phyloP scores from a whole-genome alignment of 1,140 invertebrate genomes.

The Camponotus pennsylvanicus region DNA sequence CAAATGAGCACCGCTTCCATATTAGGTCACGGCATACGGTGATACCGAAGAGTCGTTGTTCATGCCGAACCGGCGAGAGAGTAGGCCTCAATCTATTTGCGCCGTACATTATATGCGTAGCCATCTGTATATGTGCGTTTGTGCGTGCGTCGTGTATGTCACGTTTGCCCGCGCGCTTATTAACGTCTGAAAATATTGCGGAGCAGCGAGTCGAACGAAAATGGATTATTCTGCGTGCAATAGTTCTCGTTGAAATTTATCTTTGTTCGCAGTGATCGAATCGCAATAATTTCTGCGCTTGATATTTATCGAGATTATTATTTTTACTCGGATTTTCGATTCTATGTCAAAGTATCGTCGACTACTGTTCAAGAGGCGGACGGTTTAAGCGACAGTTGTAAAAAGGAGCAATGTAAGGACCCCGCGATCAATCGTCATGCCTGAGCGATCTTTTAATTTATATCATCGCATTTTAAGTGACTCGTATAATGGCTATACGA shows the following conservation, averaged over 20 bases:
- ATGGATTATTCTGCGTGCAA: slow-evolving; percentile 29
- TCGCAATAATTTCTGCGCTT: not conserved
- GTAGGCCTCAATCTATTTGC: slow-evolving; percentile 66
- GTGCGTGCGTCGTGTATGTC: not conserved
- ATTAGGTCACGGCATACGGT: slow-evolving; percentile 73
- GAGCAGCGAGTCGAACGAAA: slow-evolving; percentile 8
- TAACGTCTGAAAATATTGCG: slow-evolving; percentile 56
- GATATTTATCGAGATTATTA: not conserved
- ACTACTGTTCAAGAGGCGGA: not conserved
- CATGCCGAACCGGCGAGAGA: slow-evolving; percentile 50
- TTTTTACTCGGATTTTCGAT: not conserved
- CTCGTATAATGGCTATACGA: slow-evolving; percentile 68
- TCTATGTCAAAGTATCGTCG: not conserved
- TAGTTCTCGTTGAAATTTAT: slow-evolving; percentile 46
- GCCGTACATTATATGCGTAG: slow-evolving; percentile 6
- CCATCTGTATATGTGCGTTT: not conserved
- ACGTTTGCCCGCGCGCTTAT: slow-evolving; percentile 22
- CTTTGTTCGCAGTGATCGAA: not conserved
- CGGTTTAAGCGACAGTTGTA: not conserved
- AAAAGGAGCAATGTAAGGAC: not conserved
- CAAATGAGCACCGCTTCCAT: slow-evolving; percentile 80
- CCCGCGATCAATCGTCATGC: slow-evolving; percentile 69
- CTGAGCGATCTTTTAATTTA: slow-evolving; percentile 76
- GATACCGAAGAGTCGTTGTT: slow-evolving; percentile 55
- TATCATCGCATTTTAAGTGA: slow-evolving; percentile 74